Conservation (phyloP, 2,113 vertebrate genomes). For the Oncorhynchus keta region DNA sequence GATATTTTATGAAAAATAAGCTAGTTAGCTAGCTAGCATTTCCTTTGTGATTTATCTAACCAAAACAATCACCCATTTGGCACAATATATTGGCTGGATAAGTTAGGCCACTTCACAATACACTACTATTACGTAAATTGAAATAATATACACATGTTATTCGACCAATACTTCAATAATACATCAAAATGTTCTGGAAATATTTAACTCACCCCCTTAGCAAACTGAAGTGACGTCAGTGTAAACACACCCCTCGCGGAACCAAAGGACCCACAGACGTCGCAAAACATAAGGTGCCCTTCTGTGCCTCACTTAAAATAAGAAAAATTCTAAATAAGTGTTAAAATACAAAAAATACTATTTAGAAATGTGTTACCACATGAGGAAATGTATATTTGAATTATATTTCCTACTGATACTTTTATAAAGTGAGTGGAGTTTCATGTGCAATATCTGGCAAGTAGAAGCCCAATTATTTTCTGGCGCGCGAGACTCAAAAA, state of each 20-base stretch:
- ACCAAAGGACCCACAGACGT: conserved; percentile 43
- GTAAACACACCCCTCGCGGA: conserved; percentile 57
- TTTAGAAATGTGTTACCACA: neutral
- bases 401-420: too few relatives aligned
- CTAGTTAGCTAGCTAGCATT: conserved; percentile 17
- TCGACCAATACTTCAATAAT: neutral
- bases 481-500: too few relatives aligned
- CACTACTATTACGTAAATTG: neutral
- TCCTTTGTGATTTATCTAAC: conserved; percentile 26
- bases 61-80: neutral
- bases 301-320: conserved; percentile 19
- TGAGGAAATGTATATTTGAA: neutral
- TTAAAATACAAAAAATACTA: neutral
- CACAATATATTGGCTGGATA: neutral
- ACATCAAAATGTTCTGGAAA: conserved; percentile 16
- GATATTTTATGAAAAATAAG: neutral
- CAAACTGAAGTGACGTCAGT: conserved; percentile 50
- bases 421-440: too few relatives aligned
- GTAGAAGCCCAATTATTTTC: too few relatives aligned
- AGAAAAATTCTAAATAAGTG: neutral
- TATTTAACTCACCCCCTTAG: conserved; percentile 41
- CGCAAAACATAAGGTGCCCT: conserved; percentile 35
- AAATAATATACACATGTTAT: rapidly evolving
- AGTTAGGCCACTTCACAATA: neutral
- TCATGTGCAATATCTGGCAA: too few relatives aligned